Conservation (phyloP, 2,797 vertebrate species). For the Octomys mimax region DNA sequence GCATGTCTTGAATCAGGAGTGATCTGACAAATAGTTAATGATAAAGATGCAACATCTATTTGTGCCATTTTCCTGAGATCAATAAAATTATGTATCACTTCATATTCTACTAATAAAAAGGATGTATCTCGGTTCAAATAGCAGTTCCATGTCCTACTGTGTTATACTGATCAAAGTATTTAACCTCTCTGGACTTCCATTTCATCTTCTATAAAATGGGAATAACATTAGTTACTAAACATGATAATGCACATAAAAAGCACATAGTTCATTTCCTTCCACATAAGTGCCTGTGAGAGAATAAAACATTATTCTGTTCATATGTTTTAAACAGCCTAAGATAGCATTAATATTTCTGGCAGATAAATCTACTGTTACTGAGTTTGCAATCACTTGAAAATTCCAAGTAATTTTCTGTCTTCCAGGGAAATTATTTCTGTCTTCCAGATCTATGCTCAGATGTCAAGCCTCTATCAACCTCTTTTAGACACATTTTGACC, state of each 20-base stretch:
- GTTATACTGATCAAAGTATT: background rate
- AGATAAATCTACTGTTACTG: conserved; percentile 46
- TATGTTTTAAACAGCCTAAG: conserved; percentile 37
- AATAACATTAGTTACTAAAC: conserved; percentile 48
- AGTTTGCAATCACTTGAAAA: conserved; percentile 62
- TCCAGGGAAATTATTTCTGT: conserved; percentile 69
- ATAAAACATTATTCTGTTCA: conserved; percentile 47
- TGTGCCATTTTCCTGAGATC: background rate
- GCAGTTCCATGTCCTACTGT: conserved; percentile 2
- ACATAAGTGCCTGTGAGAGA: conserved; percentile 28
- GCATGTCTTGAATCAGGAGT: background rate
- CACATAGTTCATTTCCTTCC: background rate
- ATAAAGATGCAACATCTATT: background rate
- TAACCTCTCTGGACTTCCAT: background rate
- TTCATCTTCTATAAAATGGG: conserved; percentile 27
- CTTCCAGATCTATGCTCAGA: conserved; percentile 59
- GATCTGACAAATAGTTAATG: conserved; percentile 25
- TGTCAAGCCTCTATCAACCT: conserved; percentile 75
- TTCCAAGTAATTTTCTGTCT: conserved; percentile 71
- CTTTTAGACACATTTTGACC: conserved; percentile 80
- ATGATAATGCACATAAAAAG: conserved; percentile 51
- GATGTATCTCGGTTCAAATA: conserved; percentile 33
- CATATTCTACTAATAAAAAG: background rate
- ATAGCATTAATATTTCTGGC: conserved; percentile 44
- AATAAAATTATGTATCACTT: background rate